A percentile compares a stretch with the other conserved stretches of the same genome.
Evolutionary conservation across 1,140 invertebrate species (phyloP).

Genomic region (Nymphalis io): DNA sequence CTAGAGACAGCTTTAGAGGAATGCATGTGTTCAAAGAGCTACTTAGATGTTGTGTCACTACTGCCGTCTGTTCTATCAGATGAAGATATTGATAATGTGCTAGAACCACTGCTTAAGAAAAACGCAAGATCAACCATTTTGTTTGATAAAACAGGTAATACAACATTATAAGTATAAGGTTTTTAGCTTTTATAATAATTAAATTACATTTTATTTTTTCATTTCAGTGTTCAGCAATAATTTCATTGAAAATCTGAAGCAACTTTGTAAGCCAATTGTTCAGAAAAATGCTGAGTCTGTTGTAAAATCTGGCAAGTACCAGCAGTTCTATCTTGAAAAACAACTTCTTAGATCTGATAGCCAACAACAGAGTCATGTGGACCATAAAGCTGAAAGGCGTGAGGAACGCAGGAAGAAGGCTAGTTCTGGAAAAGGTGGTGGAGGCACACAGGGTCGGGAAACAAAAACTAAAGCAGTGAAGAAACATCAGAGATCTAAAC

Average conservation of each 20-base stretch:
- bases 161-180: background rate
- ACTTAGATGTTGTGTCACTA: conserved; percentile 89
- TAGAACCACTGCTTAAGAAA: conserved; percentile 84
- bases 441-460: conserved; percentile 95
- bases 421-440: conserved; percentile 90
- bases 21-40: conserved; percentile 86
- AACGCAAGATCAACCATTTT: conserved; percentile 78
- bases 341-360: conserved; percentile 79
- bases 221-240: conserved; percentile 82
- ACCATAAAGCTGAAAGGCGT: conserved; percentile 87
- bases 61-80: conserved; percentile 90
- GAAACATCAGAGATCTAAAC: conserved; percentile 82
- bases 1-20: conserved; percentile 93
- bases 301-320: conserved; percentile 85
- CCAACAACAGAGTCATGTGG: conserved; percentile 70
- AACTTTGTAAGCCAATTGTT: conserved; percentile 86
- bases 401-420: conserved; percentile 95
- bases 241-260: conserved; percentile 86
- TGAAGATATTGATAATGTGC: conserved; percentile 87
- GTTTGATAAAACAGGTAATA: conserved; percentile 81
- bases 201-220: conserved; percentile 21
- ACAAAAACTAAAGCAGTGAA: conserved; percentile 97
- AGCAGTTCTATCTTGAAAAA: conserved; percentile 83
- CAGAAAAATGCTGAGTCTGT: conserved; percentile 87
- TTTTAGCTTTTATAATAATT: background rate